Evolutionary conservation across 2,888 invertebrate genomes (phyloP), one percentile per base, ranked within the genome.

Genomic region (Matsumyia berberina): DNA sequence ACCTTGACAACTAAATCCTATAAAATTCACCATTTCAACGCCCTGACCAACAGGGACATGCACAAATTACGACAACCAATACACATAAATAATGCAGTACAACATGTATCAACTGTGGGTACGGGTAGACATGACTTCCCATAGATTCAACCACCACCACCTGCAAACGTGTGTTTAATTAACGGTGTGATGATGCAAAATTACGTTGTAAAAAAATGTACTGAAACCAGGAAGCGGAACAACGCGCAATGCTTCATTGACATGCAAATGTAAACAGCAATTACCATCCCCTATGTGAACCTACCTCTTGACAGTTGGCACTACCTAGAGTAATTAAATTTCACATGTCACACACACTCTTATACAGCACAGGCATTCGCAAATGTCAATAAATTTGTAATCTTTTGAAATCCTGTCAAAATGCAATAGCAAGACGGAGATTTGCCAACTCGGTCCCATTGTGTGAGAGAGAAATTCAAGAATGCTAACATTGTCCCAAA

Each of bases 221-320:
- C 37, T 58, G 33, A 12, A 39, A 53, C 39, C 53, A 53, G 64
- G 62, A 64, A 64, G 73, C 64, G 39, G 19, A 74, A 60, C 44
- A 60, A 60, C 37, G 17, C 46, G 29, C 8, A 39, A 58, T 55
- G 64, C 37, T 57, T 62, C 62, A 78, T 73, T 49, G 57, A 51
- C 57, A 72, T 66, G 72, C 53, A 78, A 66, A 58, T 72, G 57
- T 44, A 66, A 58, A 73, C 57, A 58, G 29, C 51, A 73, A 79
- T 72, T 72, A 66, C 64, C 58, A 58, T 24, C 57, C 64, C 51
- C 49, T 31, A 44, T 24, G 42, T 42, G 39, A 7, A 53, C 19
- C n/a, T 31, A 57, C 69, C 55, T 17, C 19, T 70, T 44, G 53
- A 67, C 67, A 55, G n/a, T 70, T 44, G 53, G 53, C 67, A 55